Base-by-base conservation (phyloP, 1,140 invertebrate species). In the Dinoponera quadriceps region DNA sequence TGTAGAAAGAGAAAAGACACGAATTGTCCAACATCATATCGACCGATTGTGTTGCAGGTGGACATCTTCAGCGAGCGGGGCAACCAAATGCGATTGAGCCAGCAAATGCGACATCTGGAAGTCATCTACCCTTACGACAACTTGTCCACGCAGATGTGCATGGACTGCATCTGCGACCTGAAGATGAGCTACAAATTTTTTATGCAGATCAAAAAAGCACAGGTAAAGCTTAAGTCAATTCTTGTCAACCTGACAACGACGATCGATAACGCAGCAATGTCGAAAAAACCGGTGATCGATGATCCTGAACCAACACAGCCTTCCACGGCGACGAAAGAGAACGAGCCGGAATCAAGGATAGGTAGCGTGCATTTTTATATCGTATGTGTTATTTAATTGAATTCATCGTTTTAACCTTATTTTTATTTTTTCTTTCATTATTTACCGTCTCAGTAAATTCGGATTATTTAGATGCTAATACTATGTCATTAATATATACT, bases 101-200 rank as follows among this genome's bases (percentile, higher is more conserved):
- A 94, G 55, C 93, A 94, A 77, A 92, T 94, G 62, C 90, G 91
- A 85, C 93, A 94, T 75, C 83, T 94, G 9, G 92, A 94, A 68
- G 84, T 93, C 9, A 93, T 94, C 29, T 83, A 91, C 83, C 73
- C 91, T 22, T 60, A 90, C 18, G 90, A 93, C 54, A 93, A 90
- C 60, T 83, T 94, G 13, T 91, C 93, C 0, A 94, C 94, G 22
- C 92, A 94, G 83, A 94, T 94, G 91, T 94, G 94, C 51, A 94
- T 94, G 93, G 93, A 94, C 38, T 94, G 94, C 65, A 94, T 94
- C 14, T 94, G 92, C 51, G 93, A 94, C 84, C 83, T 94, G 11
- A 93, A 92, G 87, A 94, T 93, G 91, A 94, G 93, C 85, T 94
- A 94, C 68, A 94, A 94, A 82, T 94, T 94, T 90, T 94, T 94